Base-by-base conservation (phyloP, 1,140 invertebrate species). In the Pogonomyrmex californicus region DNA sequence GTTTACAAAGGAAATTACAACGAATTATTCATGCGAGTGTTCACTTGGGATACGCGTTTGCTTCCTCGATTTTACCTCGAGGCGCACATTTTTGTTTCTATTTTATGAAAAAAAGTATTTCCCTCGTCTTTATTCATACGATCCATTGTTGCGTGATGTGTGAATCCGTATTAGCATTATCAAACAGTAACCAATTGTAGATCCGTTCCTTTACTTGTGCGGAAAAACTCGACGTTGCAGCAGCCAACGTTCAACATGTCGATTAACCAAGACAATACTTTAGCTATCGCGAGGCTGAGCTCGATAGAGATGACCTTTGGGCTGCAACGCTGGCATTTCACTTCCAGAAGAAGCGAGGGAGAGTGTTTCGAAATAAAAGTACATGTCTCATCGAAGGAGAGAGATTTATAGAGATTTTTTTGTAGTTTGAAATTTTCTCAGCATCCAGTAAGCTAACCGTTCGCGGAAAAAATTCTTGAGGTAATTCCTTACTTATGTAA, bases 301-400 rank as follows among this genome's bases (percentile, higher is more conserved):
- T 88, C 82, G 85, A 79, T 75, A 70, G 66, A 51, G 51, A 60
- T 89, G 83, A 90, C 87, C 88, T 90, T 90, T 90, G 71, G 77
- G 51, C 85, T 56, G 73, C 47, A 63, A 17, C 44, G 73, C 33
- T 86, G 88, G 81, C 88, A 90, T 89, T 90, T 86, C 78, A 83
- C 82, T 88, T 38, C 58, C 17, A 56, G 58, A 73, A 76, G 77
- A 77, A 47, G 49, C 65, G 58, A 47, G 73, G 51, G 58, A 75
- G 33, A 77, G 47, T 4, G 49, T 81, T 81, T 81, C 63, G 65
- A 81, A 71, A 71, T 49, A 56, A 81, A 81, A 58, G 49, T 36
- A n/a, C 30, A 5, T 17, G 68, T 54, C 10, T 17, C 9, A 10
- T 54, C 23, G 12, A n/a, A 49, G 6, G 14, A 33, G n/a, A n/a